phyloP scores from a whole-genome alignment of 2,113 vertebrate genomes.

The Porphyrio hochstetteri region DNA sequence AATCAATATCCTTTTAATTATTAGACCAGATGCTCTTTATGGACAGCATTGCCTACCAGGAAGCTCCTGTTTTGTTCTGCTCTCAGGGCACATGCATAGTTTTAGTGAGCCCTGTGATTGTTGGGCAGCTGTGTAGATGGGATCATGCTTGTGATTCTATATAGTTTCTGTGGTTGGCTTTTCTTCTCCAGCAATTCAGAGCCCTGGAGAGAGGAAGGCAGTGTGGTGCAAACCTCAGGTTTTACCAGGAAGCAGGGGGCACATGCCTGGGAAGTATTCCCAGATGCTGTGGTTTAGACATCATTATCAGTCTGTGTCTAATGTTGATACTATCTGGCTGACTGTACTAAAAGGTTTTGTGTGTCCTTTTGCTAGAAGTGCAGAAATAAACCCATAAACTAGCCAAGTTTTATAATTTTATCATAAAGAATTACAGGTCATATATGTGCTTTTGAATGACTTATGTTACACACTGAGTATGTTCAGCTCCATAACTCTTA shows the following conservation, averaged over 20 bases:
- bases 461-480: background rate
- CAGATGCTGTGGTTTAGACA: background rate
- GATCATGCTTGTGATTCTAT: background rate
- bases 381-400: background rate
- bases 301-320: background rate
- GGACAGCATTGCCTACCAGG: background rate
- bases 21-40: background rate
- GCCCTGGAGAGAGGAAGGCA: background rate
- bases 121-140: background rate
- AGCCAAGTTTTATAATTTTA: background rate
- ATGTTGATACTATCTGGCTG: background rate
- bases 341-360: background rate
- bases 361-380: background rate
- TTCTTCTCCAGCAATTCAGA: background rate
- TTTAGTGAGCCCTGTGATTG: background rate
- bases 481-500: background rate
- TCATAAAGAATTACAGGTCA: background rate
- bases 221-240: background rate
- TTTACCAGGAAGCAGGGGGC: background rate
- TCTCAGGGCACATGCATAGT: background rate
- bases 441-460: accelerated
- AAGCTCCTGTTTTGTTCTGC: background rate
- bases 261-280: background rate
- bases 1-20: background rate
- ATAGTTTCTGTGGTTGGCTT: background rate